Evolutionary conservation across 2,888 invertebrate species (phyloP).

Genomic region (Sclerodermus sp.): DNA sequence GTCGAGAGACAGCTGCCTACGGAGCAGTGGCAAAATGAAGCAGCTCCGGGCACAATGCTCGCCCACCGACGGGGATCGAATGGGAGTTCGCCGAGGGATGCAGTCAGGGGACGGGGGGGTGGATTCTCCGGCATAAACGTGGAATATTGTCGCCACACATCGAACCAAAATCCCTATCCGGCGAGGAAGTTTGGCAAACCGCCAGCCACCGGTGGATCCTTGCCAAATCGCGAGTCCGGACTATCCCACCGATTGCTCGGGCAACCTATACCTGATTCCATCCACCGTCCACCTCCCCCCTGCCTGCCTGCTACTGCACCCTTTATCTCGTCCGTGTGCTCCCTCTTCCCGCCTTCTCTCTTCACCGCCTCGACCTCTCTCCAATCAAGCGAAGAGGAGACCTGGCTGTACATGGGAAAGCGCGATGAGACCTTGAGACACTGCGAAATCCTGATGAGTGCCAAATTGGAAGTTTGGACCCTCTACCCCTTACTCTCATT

Average conservation of each 20-base stretch:
- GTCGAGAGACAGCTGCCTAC: constrained; percentile 23
- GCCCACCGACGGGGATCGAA: constrained; percentile 18
- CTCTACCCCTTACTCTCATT: not conserved
- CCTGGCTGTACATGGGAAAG: not conserved
- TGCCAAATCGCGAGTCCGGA: constrained; percentile 31
- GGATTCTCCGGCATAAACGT: constrained; percentile 28
- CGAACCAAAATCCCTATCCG: constrained; percentile 42
- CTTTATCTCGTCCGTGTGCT: constrained; percentile 4
- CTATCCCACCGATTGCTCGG: constrained; percentile 30
- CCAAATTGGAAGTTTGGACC: not conserved
- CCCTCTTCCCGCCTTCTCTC: constrained; percentile 15
- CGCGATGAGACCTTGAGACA: too few species aligned
- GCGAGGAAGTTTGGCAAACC: constrained; percentile 24
- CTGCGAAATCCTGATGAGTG: not conserved
- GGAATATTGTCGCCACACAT: constrained; percentile 44
- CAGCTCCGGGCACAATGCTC: constrained; percentile 29
- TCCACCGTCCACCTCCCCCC: not conserved
- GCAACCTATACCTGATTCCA: constrained; percentile 20
- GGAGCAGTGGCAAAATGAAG: constrained; percentile 27
- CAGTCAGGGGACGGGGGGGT: not conserved
- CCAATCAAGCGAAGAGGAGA: not conserved
- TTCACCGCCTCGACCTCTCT: constrained; percentile 1
- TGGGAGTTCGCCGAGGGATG: not conserved
- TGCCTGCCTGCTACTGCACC: too few species aligned
- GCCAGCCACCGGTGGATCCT: constrained; percentile 25